Percentiles rank a stretch among this genome's conserved stretches.
These are phyloP conservation scores for Acanthaster planci DNA, from an alignment of 35 echinoderm and acorn worm genomes.

Conservation along the genomic window DNA sequence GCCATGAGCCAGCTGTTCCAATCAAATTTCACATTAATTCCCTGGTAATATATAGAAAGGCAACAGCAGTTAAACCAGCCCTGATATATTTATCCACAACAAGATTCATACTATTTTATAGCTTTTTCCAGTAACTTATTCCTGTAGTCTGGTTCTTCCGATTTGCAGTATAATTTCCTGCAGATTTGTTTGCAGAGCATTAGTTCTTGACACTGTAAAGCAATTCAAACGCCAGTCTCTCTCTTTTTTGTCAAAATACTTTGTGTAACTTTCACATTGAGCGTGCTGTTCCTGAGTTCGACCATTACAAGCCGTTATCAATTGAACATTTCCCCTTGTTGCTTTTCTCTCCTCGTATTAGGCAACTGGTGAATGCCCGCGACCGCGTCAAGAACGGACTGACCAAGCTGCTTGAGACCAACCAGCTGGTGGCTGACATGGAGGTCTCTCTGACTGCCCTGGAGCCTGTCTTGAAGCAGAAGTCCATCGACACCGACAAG, in stretches of 20 bases:
- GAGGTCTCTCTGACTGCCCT: slow-evolving; percentile 87
- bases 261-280: background rate
- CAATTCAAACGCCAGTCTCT: too few relatives aligned
- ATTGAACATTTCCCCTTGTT: background rate
- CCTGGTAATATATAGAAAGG: too few relatives aligned
- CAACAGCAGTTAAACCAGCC: too few relatives aligned
- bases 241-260: background rate
- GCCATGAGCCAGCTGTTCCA: too few relatives aligned
- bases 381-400: slow-evolving; percentile 92
- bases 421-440: slow-evolving; percentile 83
- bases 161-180: too few relatives aligned
- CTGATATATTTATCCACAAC: too few relatives aligned
- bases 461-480: slow-evolving; percentile 93
- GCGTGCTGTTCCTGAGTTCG: background rate
- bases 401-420: slow-evolving; percentile 87
- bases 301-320: background rate
- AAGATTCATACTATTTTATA: too few relatives aligned
- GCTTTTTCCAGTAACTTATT: too few relatives aligned
- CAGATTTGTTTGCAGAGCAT: too few relatives aligned
- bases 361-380: slow-evolving; percentile 90
- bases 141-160: too few relatives aligned
- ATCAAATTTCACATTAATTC: too few relatives aligned
- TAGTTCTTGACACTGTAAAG: too few relatives aligned
- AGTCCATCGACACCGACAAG: slow-evolving; percentile 80
- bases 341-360: background rate